Base-by-base conservation (phyloP, 2,888 invertebrate genomes). In the Podotricha telesiphe region DNA sequence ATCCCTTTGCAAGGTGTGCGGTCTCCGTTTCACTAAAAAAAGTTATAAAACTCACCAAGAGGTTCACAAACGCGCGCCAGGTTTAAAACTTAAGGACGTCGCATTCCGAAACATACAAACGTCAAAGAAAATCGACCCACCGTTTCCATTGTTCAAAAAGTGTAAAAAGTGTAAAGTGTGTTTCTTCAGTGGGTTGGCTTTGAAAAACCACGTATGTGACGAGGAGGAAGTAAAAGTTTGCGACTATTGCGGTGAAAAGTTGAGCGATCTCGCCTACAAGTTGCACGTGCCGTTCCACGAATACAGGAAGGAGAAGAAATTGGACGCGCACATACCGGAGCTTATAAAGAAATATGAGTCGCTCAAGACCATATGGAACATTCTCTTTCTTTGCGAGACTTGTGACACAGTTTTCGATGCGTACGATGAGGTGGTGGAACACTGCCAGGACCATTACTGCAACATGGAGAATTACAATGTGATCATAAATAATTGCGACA, bases 361-460 rank as follows among this genome's bases (percentile, higher is more conserved):
- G 0, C 68, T 86, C 0, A 79, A 80, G 10, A 76, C 76, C 0
- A 80, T 80, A 10, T 88, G 88, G 88, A 84, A 88, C 13, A 79
- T 88, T 0, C 69, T 88, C 0, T 89, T 79, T 22, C 66, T 75
- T 2, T 90, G 90, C 63, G 40, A 61, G 0, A 61, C 67, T 0
- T 90, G 90, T 45, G 77, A 83, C 0, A 68, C 83, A 0, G 75
- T 82, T 0, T 80, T 81, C 0, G 82, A 86, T 51, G 73, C 76
- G 0, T 89, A 90, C 48, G 87, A 89, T 22, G 74, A 78, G 0
- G 82, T 82, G 0, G 82, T 89, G 0, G 84, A 82, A 0, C 89
- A 89, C 56, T 78, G 83, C 2, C 88, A 88, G 42, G 68, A 73
- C 37, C 73, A 89, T 61, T 76, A 81, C 0, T 79, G 76, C 10